Base-by-base conservation (phyloP, 2,888 invertebrate genomes). In the Theretra japonica region DNA sequence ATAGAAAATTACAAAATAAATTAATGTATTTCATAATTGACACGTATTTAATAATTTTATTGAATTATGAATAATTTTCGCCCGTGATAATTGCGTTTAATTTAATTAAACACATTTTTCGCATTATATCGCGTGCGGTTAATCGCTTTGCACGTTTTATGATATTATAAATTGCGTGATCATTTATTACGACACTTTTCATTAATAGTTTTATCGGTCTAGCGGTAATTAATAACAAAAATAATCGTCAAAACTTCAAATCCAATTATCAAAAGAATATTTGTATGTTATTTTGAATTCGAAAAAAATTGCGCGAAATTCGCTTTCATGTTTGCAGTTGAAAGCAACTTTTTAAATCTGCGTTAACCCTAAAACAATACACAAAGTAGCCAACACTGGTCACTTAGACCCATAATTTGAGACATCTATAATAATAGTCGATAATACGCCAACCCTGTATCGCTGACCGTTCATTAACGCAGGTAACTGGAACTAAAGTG, bases 401-500 rank as follows among this genome's bases (percentile, higher is more conserved):
- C 65, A 23, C 23, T 23, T 65, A 11, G 17, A 41, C 65, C 65
- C 48, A 48, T 48, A 65, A 65, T 65, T 48, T 23, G 23, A 41
- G 65, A 65, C 65, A 65, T 65, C 65, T 65, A 48, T 48, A 65
- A 65, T 65, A 65, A 65, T 23, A 65, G 65, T 25, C 65, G 48
- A 65, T 48, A 65, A 65, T 65, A 21, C 48, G 48, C 23, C 48
- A 23, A 48, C 65, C 65, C 23, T 48, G 33, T 62, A 33, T 41
- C 62, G 62, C 33, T 33, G 65, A 65, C 65, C 65, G 65, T 65
- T 48, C 41, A 48, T 65, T 65, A 65, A 65, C 41, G 21, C 62
- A 65, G 65, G 65, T 48, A 65, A 65, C 41, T 60, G 65, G 41
- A 65, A 65, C 41, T 65, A 48, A 65, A 65, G 65, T 65, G 65